Percentiles rank a stretch among this genome's conserved stretches.
phyloP scores from a whole-genome alignment of 2,797 vertebrate species.

The Acanthurus leucopareius region DNA sequence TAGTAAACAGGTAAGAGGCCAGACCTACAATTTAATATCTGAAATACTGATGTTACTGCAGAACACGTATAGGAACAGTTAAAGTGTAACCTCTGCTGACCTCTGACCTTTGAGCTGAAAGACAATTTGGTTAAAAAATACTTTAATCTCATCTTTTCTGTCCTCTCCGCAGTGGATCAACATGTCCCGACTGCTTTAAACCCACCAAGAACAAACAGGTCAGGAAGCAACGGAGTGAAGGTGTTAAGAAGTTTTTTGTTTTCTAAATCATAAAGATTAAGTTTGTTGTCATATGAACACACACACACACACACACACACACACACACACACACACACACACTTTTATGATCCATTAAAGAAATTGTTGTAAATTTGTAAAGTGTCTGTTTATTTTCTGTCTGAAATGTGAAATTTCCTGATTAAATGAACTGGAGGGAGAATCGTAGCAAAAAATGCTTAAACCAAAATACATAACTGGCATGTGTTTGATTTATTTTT shows the following conservation, averaged over 20 bases:
- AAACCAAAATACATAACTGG: background rate
- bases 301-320: too few relatives aligned
- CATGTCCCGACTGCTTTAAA: constrained; percentile 94
- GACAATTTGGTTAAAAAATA: background rate
- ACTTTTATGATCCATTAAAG: background rate
- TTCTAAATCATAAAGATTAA: background rate
- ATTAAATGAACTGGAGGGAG: background rate
- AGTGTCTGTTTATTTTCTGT: too few relatives aligned
- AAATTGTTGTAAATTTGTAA: background rate
- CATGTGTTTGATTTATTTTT: background rate
- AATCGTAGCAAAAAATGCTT: background rate
- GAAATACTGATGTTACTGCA: too few relatives aligned
- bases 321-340: too few relatives aligned
- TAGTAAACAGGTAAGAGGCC: too few relatives aligned
- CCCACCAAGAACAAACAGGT: constrained; percentile 96
- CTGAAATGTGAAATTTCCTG: background rate
- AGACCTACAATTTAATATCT: too few relatives aligned
- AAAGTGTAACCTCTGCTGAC: background rate
- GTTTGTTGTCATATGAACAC: background rate
- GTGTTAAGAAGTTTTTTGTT: background rate
- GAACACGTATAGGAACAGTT: background rate
- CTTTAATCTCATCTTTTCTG: background rate
- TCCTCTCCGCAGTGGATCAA: constrained; percentile 83
- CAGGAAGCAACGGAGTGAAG: constrained; percentile 48
- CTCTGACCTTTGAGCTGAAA: background rate